Evolutionary conservation across 2,113 vertebrate genomes (phyloP).

Genomic region (Anoplopoma fimbria): DNA sequence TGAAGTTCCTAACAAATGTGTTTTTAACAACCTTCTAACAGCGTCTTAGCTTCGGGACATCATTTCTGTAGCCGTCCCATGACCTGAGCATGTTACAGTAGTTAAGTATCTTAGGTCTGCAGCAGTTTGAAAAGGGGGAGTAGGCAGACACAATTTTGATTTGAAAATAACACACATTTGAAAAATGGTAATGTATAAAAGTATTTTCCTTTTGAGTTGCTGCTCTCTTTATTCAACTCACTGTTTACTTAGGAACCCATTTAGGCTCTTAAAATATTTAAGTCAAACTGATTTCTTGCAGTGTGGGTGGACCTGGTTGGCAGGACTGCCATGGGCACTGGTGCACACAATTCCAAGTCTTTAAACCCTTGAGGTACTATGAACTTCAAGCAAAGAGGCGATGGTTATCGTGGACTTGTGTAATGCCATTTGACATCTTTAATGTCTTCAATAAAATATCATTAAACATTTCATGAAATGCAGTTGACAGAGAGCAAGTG

Average conservation of each 20-base stretch:
- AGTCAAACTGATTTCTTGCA: slow-evolving; percentile 29
- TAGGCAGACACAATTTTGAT: not conserved
- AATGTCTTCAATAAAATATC: slow-evolving; percentile 63
- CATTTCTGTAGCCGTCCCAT: slow-evolving; percentile 12
- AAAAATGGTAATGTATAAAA: not conserved
- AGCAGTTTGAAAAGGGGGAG: not conserved
- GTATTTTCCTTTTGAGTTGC: not conserved
- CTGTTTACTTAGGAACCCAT: slow-evolving; percentile 17
- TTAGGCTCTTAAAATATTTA: slow-evolving; percentile 40
- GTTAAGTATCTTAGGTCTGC: slow-evolving; percentile 23
- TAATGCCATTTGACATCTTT: slow-evolving; percentile 59
- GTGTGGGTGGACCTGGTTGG: slow-evolving; percentile 50
- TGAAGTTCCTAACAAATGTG: slow-evolving; percentile 47
- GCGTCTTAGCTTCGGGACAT: slow-evolving; percentile 42
- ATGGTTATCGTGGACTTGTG: slow-evolving; percentile 23
- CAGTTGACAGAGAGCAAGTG: slow-evolving; percentile 42
- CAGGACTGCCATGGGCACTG: slow-evolving; percentile 20
- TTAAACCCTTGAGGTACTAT: slow-evolving; percentile 50
- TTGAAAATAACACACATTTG: not conserved
- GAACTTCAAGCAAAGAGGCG: slow-evolving; percentile 21
- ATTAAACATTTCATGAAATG: slow-evolving; percentile 44
- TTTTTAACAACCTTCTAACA: slow-evolving; percentile 66
- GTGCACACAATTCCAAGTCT: slow-evolving; percentile 34
- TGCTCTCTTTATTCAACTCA: not conserved
- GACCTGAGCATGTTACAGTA: slow-evolving; percentile 38